A percentile compares a stretch with the other conserved stretches of the same genome.
These are phyloP conservation scores for Paramormyrops kingsleyae DNA, from an alignment of 2,113 vertebrate species.

Conservation along the genomic window DNA sequence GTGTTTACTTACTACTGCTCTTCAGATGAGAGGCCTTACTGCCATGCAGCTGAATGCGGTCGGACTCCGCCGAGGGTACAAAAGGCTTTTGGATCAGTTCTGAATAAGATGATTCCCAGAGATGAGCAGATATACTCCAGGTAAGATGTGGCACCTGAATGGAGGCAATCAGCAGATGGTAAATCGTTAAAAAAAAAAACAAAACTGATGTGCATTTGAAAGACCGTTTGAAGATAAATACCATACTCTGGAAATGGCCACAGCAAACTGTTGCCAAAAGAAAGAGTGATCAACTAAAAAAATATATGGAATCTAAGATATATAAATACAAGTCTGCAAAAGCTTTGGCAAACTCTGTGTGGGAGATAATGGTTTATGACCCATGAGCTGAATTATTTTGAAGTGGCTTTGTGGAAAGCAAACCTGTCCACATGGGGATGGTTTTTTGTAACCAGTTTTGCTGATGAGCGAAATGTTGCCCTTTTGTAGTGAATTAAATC, in stretches of 20 bases:
- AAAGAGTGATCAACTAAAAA: background rate
- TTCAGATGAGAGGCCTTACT: background rate
- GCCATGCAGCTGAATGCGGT: background rate
- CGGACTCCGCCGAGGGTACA: background rate
- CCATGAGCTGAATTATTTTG: background rate
- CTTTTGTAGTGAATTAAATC: background rate
- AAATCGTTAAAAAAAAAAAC: background rate
- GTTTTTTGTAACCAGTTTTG: background rate
- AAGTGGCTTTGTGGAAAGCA: background rate
- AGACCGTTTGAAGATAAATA: background rate
- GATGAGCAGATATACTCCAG: background rate
- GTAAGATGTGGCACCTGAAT: background rate
- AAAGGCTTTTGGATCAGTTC: background rate
- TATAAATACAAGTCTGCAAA: background rate
- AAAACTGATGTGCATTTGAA: background rate
- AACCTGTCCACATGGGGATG: background rate
- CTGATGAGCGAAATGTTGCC: too few species aligned
- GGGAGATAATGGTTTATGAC: background rate
- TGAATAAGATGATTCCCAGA: background rate
- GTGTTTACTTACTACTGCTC: background rate
- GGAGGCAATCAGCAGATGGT: background rate
- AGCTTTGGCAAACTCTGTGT: background rate
- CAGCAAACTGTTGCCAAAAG: background rate
- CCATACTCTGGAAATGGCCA: background rate
- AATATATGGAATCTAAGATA: background rate